Conservation (phyloP, 92 coral and sea anemone genomes). For the Paragorgia papillata region DNA sequence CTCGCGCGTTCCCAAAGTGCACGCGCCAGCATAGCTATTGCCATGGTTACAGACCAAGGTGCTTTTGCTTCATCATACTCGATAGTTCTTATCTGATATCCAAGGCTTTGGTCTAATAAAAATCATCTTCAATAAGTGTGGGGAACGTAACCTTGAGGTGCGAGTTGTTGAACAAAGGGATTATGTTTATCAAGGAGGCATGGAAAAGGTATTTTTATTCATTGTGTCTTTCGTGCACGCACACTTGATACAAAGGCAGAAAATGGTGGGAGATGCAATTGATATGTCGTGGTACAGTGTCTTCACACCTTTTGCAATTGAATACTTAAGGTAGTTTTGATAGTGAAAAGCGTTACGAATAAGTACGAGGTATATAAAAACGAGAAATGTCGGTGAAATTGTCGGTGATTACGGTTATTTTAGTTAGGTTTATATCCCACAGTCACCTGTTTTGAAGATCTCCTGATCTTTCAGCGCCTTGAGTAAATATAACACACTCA, state of each 20-base stretch:
- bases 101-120: background rate
- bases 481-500: background rate
- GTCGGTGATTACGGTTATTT: background rate
- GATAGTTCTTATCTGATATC: background rate
- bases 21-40: background rate
- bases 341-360: background rate
- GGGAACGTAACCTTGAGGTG: background rate
- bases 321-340: background rate
- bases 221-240: background rate
- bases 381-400: background rate
- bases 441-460: slow-evolving; percentile 16
- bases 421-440: background rate
- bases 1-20: background rate
- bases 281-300: too few relatives aligned
- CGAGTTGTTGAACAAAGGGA: background rate
- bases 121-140: background rate
- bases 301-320: background rate
- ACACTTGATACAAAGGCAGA: too few relatives aligned
- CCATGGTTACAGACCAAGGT: slow-evolving; percentile 25
- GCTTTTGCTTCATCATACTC: slow-evolving; percentile 10
- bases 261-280: too few relatives aligned
- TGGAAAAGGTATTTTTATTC: background rate
- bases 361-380: background rate
- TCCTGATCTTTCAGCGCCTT: slow-evolving; percentile 7
- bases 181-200: background rate